Conservation (phyloP, 2,888 invertebrate species). For the Ellobium chinense region DNA sequence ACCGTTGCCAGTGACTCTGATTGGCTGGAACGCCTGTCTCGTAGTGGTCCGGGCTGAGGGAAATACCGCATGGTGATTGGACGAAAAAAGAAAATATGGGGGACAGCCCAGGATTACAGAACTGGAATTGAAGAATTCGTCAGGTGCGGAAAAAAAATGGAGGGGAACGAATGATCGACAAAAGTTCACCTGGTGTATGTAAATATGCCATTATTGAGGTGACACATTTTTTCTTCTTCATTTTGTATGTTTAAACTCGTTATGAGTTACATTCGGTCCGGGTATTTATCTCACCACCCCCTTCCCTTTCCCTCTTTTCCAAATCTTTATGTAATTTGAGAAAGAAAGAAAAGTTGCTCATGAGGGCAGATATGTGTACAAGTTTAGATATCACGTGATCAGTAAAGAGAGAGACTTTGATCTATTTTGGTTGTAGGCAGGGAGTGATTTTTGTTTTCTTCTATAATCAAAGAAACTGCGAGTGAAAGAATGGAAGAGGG, state of each 20-base stretch:
- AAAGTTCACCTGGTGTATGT: slow-evolving; percentile 11
- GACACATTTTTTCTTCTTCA: neutral
- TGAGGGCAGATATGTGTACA: no score
- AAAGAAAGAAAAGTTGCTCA: no score
- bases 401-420: no score
- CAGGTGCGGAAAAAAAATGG: neutral
- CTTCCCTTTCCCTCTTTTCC: no score
- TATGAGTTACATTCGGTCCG: no score
- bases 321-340: no score
- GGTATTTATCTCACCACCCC: no score
- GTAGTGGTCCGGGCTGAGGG: neutral
- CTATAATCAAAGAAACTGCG: no score
- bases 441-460: no score
- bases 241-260: neutral
- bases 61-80: neutral
- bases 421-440: no score
- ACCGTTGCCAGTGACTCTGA: neutral
- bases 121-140: neutral
- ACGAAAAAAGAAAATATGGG: neutral
- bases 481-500: no score
- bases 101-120: neutral
- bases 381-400: no score
- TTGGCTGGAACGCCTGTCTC: neutral
- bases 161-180: neutral
- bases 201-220: neutral